These are phyloP conservation scores for Hyles vespertilio DNA, from an alignment of 1,140 invertebrate species.

Conservation along the genomic window DNA sequence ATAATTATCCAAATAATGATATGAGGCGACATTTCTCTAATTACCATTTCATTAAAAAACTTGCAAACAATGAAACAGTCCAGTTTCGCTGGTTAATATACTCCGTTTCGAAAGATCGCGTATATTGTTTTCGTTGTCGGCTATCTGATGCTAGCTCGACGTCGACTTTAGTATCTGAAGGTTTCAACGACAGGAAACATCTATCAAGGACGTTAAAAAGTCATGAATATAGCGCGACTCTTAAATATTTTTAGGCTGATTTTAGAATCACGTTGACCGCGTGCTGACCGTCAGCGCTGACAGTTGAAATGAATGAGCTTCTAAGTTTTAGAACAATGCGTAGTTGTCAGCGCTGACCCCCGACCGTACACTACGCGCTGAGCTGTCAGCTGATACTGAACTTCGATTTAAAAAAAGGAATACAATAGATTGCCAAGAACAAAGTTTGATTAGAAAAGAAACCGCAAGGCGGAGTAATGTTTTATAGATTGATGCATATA, in stretches of 20 bases:
- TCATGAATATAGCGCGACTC: conserved; percentile 25
- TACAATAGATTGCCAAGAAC: conserved; percentile 14
- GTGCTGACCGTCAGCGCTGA: no score
- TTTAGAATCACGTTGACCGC: no score
- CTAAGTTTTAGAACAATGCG: no score
- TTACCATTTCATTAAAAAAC: conserved; percentile 27
- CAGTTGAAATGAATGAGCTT: no score
- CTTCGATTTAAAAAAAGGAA: conserved; percentile 18
- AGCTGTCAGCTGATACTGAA: no score
- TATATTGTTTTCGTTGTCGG: conserved; percentile 26
- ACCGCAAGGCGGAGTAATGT: conserved; percentile 25
- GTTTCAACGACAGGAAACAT: conserved; percentile 24
- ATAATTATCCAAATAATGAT: conserved; percentile 29
- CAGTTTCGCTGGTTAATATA: conserved; percentile 28
- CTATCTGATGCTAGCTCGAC: conserved; percentile 21
- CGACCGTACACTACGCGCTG: no score
- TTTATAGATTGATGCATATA: conserved; percentile 4
- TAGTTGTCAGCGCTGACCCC: no score
- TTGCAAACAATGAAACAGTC: conserved; percentile 25
- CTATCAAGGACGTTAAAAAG: conserved; percentile 24
- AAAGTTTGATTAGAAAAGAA: conserved; percentile 18
- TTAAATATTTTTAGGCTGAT: conserved; percentile 23
- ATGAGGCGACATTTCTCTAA: conserved; percentile 26
- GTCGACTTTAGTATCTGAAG: conserved; percentile 26
- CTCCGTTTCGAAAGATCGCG: conserved; percentile 25